phyloP scores from a whole-genome alignment of 2,888 invertebrate genomes.

The Diaprepes abbreviatus region DNA sequence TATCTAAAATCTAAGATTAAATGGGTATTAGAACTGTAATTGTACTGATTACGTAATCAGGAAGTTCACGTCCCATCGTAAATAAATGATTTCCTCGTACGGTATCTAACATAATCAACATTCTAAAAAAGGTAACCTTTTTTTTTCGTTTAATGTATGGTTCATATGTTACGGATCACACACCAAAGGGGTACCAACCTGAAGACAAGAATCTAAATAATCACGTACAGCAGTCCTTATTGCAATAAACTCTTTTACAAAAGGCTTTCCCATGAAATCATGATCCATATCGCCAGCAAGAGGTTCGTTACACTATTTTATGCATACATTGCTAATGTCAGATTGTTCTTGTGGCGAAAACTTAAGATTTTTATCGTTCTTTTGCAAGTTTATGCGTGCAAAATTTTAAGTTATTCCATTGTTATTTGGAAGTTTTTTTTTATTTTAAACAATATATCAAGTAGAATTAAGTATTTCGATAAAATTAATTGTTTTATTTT shows the following conservation, averaged over 20 bases:
- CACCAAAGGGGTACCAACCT: not conserved
- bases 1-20: too few species aligned
- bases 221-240: not conserved
- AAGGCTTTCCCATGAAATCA: slow-evolving; percentile 37
- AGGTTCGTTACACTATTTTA: slow-evolving; percentile 21
- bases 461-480: too few species aligned
- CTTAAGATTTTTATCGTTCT: slow-evolving; percentile 18
- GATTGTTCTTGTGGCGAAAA: slow-evolving; percentile 29
- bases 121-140: too few species aligned
- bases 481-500: too few species aligned
- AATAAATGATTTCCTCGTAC: too few species aligned
- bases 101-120: too few species aligned
- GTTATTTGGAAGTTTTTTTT: not conserved
- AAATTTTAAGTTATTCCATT: slow-evolving; percentile 19
- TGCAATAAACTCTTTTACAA: slow-evolving; percentile 26
- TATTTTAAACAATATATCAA: too few species aligned
- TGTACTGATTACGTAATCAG: too few species aligned
- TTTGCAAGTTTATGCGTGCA: slow-evolving; percentile 25
- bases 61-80: too few species aligned
- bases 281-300: slow-evolving; percentile 34
- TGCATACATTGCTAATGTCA: slow-evolving; percentile 30
- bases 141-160: not conserved
- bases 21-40: too few species aligned
- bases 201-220: slow-evolving; percentile 13
- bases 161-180: not conserved